Conservation (phyloP, 2,797 vertebrate species). For the Chelidonichthys spinosus region DNA sequence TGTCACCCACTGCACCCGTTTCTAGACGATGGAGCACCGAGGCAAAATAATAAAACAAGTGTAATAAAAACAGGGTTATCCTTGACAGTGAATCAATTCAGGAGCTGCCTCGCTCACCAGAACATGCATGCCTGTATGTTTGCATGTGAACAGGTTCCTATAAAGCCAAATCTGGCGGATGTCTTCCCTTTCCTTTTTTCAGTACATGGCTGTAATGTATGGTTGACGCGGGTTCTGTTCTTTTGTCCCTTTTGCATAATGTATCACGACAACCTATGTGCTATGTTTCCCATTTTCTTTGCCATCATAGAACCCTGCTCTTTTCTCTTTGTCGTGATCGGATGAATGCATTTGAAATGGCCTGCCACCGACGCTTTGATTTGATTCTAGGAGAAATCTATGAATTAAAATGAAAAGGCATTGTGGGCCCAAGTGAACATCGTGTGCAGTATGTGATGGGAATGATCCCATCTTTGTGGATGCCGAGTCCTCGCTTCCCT, state of each 20-base stretch:
- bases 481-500: conserved; percentile 20
- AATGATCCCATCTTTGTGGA: conserved; percentile 4
- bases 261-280: not conserved
- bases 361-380: conserved; percentile 17
- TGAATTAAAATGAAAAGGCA: conserved; percentile 16
- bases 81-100: conserved; percentile 11
- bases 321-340: not conserved
- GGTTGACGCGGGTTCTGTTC: not conserved
- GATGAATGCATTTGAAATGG: conserved; percentile 26
- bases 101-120: not conserved
- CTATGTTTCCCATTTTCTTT: conserved; percentile 14
- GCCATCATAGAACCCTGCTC: not conserved
- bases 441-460: not conserved
- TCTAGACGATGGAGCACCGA: not conserved
- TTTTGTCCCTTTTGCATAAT: conserved; percentile 11
- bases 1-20: not conserved
- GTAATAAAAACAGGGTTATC: not conserved
- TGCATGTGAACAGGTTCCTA: not conserved
- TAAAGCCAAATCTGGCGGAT: not conserved
- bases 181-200: not conserved
- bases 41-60: not conserved
- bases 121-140: conserved; percentile 1
- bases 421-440: not conserved
- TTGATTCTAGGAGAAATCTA: conserved; percentile 5
- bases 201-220: not conserved